Base-by-base conservation (phyloP, 2,113 vertebrate genomes). In the Halichoerus grypus region DNA sequence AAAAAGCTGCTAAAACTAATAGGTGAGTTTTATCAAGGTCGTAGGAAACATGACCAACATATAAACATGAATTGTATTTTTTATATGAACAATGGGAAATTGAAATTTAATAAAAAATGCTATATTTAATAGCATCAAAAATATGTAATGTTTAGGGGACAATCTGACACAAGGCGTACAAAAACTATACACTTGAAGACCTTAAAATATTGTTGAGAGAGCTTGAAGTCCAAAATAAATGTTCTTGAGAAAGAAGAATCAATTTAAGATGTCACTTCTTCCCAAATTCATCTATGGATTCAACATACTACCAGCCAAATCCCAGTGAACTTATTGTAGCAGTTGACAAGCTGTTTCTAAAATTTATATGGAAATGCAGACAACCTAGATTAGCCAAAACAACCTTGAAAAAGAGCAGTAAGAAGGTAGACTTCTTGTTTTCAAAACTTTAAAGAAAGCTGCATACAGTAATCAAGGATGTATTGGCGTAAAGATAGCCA, bases 21-120 rank as follows among this genome's bases (percentile, higher is more conserved):
- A 57, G 55, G 24, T 86, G 71, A 69, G 13, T 59, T 93, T 93
- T 93, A 59, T 57, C 92, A 94, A 63, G 46, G n/a, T 94, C 33
- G 46, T 94, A 74, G 36, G 46, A 76, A 77, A 77, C 49, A 14
- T 74, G 18, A 51, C 61, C 15, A 86, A 86, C 24, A n/a, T 46
- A 57, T 24, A 51, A 67, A 80, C 79, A 33, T 90, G 61, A 67
- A 51, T 69, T 88, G 36, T 72, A 16, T 79, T 93, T 96, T 61
- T 51, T 26, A 59, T 65, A 24, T 80, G 31, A 81, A 61, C 39
- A 72, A 28, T 80, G 28, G 31, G 63, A 94, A 86, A 94, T 55
- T 80, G 22, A 72, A 84, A 89, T 28, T 83, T 31, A 42, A 59
- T 67, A 87, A 61, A 49, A 4, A 81, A 19, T 87, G 3, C n/a